A percentile compares a stretch with the other conserved stretches of the same genome.
Evolutionary conservation across 2,888 invertebrate genomes (phyloP).

Genomic region (Dynastes maya): DNA sequence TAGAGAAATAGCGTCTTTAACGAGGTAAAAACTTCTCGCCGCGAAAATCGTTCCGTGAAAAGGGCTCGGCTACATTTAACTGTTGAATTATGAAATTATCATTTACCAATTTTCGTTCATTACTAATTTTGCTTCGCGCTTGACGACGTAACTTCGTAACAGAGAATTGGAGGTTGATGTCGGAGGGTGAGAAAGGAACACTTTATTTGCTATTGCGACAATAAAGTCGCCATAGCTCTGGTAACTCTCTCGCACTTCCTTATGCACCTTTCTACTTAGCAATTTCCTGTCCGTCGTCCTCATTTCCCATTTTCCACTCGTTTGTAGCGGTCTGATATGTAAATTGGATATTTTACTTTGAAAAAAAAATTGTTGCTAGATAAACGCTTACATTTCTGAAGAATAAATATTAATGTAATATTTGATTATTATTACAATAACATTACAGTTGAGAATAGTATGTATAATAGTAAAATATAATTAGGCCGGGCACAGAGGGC

Average conservation of each 20-base stretch:
- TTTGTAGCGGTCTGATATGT: neutral
- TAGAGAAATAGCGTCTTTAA: neutral
- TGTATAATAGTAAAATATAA: too few species aligned
- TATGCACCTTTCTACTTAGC: neutral
- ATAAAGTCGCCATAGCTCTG: neutral
- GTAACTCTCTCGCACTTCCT: neutral
- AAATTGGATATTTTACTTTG: neutral
- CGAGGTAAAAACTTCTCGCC: constrained; percentile 1
- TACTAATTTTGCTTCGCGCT: constrained; percentile 6
- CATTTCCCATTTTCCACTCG: neutral
- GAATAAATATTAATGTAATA: too few species aligned
- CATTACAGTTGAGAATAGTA: too few species aligned
- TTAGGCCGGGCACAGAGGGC: too few species aligned
- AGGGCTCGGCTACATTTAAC: neutral
- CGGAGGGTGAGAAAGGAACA: neutral
- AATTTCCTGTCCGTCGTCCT: neutral
- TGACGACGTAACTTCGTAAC: neutral
- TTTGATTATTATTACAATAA: too few species aligned
- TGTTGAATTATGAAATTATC: constrained; percentile 8
- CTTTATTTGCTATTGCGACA: neutral
- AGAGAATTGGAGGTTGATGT: neutral
- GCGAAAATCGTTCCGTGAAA: too few species aligned
- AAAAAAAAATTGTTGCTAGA: neutral
- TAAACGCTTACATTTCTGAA: too few species aligned
- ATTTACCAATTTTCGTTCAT: constrained; percentile 5